Evolutionary conservation across 2,888 invertebrate genomes (phyloP).

Genomic region (Drosophila atripex): DNA sequence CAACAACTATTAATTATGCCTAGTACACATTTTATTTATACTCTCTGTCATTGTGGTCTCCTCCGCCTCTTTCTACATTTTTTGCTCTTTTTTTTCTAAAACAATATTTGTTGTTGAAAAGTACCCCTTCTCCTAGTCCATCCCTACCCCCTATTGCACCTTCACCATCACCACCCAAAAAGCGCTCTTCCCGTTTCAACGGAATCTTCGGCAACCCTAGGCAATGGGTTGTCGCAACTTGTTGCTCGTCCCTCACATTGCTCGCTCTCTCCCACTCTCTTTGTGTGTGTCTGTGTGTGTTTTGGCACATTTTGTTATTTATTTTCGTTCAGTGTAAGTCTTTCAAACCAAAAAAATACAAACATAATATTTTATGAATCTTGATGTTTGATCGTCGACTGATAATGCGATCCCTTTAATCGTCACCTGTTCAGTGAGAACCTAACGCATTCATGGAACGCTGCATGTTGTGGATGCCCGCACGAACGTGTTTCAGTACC

Average conservation of each 20-base stretch:
- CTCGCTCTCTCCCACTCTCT: conserved; percentile 50
- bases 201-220: conserved; percentile 68
- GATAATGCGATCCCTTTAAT: conserved; percentile 6
- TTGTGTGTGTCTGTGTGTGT: conserved; percentile 49
- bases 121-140: conserved; percentile 13
- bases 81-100: conserved; percentile 24
- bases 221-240: conserved; percentile 68
- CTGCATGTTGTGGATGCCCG: conserved; percentile 40
- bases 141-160: conserved; percentile 16
- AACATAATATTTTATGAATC: neutral
- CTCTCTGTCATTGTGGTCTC: conserved; percentile 27
- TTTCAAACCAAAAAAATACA: conserved; percentile 15
- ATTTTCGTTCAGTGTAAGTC: conserved; percentile 35
- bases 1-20: conserved; percentile 69
- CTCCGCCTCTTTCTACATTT: conserved; percentile 2
- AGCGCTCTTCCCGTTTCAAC: conserved; percentile 47
- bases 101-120: conserved; percentile 56
- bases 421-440: conserved; percentile 19
- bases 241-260: conserved; percentile 66
- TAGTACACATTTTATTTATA: conserved; percentile 71
- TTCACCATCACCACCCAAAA: conserved; percentile 33
- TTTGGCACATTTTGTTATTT: conserved; percentile 39
- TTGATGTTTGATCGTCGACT: neutral
- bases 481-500: conserved; percentile 55
- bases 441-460: conserved; percentile 10